Conservation (phyloP, 2,113 vertebrate species). For the Clarias magur region DNA sequence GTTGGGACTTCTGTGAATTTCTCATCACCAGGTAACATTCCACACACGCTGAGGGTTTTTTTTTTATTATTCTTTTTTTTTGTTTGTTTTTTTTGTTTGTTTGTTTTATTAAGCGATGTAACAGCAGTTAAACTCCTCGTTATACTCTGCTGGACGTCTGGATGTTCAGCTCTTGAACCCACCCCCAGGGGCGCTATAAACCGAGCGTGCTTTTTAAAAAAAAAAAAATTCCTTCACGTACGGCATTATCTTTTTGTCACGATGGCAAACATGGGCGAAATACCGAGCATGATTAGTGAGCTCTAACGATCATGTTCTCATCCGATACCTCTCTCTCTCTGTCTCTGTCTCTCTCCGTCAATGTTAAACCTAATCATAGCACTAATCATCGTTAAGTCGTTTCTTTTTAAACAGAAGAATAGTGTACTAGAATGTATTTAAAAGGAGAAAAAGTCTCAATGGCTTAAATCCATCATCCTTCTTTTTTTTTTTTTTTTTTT, state of each 20-base stretch:
- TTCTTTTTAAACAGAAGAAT: not conserved
- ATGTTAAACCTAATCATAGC: not conserved
- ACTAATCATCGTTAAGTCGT: not conserved
- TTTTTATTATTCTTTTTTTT: not conserved
- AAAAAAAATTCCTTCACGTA: not conserved
- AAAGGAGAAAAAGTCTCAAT: not conserved
- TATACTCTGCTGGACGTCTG: not conserved
- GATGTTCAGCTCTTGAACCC: not conserved
- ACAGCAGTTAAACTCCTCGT: not conserved
- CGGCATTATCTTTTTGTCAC: conserved; percentile 7
- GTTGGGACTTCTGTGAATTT: not conserved
- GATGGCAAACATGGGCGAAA: not conserved
- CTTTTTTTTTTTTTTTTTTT: not conserved
- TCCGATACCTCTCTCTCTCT: not conserved
- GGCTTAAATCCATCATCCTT: not conserved
- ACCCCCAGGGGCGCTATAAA: not conserved
- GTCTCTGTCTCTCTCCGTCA: not conserved
- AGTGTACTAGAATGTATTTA: not conserved
- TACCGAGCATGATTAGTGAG: not conserved
- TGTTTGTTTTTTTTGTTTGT: not conserved
- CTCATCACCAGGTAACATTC: conserved; percentile 20
- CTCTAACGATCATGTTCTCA: not conserved
- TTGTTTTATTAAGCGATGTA: not conserved
- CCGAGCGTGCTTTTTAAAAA: not conserved
- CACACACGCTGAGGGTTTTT: not conserved